phyloP scores from a whole-genome alignment of 2,113 vertebrate genomes.

The Calypte anna region DNA sequence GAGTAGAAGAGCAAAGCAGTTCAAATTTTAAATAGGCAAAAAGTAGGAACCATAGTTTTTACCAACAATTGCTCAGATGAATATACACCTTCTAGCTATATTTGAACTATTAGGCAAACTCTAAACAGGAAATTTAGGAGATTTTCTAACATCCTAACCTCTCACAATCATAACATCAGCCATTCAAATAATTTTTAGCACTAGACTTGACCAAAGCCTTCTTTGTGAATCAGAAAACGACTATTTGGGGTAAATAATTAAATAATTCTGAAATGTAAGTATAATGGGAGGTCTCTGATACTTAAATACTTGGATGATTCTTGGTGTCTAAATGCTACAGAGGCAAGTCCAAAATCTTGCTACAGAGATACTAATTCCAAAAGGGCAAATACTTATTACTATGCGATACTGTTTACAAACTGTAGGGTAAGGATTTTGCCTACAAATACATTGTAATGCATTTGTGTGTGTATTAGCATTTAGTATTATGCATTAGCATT shows the following conservation, averaged over 20 bases:
- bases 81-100: too few species aligned
- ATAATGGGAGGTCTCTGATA: not conserved
- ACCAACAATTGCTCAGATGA: not conserved
- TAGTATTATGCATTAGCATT: not conserved
- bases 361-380: not conserved
- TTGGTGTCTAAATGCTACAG: not conserved
- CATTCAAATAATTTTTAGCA: not conserved
- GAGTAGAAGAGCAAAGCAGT: not conserved
- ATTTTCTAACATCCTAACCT: not conserved
- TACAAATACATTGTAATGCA: not conserved
- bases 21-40: not conserved
- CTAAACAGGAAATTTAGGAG: not conserved
- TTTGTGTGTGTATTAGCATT: not conserved
- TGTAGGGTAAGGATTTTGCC: not conserved
- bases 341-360: not conserved
- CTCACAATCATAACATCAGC: not conserved
- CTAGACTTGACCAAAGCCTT: not conserved
- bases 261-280: not conserved
- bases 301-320: not conserved
- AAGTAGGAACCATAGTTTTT: rapidly evolving
- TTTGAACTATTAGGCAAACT: not conserved
- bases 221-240: not conserved
- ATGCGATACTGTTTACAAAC: not conserved
- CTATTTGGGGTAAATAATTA: not conserved
- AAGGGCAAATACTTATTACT: not conserved